Evolutionary conservation across 2,113 vertebrate species (phyloP).

Genomic region (Meles meles): DNA sequence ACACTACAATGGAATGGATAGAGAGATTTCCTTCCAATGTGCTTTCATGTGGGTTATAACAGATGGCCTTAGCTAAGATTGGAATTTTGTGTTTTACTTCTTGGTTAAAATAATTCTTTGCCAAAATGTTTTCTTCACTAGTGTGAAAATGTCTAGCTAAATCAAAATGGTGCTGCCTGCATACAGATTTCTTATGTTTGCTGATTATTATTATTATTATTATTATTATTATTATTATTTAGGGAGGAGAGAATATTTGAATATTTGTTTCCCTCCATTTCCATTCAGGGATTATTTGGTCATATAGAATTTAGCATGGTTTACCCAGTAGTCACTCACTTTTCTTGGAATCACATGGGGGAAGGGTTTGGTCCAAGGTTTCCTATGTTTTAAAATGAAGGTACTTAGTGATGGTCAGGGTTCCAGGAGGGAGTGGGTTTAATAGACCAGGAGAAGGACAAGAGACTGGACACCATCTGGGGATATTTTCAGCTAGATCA

Average conservation of each 20-base stretch:
- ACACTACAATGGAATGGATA: no score
- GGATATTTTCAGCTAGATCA: not conserved
- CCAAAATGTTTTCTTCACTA: not conserved
- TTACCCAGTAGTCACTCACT: not conserved
- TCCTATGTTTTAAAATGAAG: not conserved
- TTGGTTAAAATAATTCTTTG: not conserved
- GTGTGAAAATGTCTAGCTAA: not conserved
- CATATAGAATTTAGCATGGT: not conserved
- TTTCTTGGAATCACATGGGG: not conserved
- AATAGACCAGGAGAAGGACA: not conserved
- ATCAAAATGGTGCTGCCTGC: not conserved
- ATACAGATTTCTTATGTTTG: not conserved
- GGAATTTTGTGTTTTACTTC: not conserved
- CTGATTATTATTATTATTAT: not conserved
- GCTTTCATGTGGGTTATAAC: not conserved
- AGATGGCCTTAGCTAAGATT: not conserved
- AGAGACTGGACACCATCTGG: not conserved
- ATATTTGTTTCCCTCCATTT: not conserved
- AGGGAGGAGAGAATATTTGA: not conserved
- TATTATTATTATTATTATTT: not conserved
- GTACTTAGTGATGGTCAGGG: not conserved
- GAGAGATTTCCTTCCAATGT: not conserved
- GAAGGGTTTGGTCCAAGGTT: not conserved
- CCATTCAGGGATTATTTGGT: not conserved
- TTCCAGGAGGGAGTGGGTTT: not conserved